These are phyloP conservation scores for Idris sp. DNA, from an alignment of 1,140 invertebrate species.

Conservation along the genomic window DNA sequence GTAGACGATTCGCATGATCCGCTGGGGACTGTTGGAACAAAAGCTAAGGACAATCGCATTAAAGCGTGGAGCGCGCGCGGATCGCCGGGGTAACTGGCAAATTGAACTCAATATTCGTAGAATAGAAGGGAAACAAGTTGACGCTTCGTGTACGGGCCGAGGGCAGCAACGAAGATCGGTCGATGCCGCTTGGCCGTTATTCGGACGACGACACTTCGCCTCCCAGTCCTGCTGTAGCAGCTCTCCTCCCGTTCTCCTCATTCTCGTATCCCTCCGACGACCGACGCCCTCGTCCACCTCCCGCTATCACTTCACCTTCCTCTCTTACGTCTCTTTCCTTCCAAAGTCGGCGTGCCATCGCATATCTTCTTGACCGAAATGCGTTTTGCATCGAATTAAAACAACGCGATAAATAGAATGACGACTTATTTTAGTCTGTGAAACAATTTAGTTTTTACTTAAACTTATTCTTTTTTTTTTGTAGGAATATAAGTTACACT, in stretches of 20 bases:
- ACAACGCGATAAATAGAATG: constrained; percentile 42
- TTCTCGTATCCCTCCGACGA: constrained; percentile 45
- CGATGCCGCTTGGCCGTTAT: constrained; percentile 79
- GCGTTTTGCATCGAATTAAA: constrained; percentile 49
- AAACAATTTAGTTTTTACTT: no score
- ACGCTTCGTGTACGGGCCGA: constrained; percentile 72
- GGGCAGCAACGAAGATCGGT: constrained; percentile 77
- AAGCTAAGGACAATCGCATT: constrained; percentile 75
- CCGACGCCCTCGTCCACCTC: constrained; percentile 65
- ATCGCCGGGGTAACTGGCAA: constrained; percentile 71
- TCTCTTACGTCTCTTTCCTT: constrained; percentile 60
- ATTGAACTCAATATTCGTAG: constrained; percentile 78
- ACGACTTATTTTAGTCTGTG: constrained; percentile 33
- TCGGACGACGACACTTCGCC: constrained; percentile 79
- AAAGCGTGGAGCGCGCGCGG: constrained; percentile 65
- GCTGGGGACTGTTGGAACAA: constrained; percentile 64
- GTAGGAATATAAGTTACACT: no score
- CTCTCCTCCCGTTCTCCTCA: constrained; percentile 43
- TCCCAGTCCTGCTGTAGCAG: constrained; percentile 70
- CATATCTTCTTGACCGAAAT: constrained; percentile 62
- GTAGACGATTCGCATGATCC: constrained; percentile 60
- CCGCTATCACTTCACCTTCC: constrained; percentile 43
- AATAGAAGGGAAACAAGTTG: constrained; percentile 78
- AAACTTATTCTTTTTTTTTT: no score
- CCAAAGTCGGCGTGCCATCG: constrained; percentile 69